Base-by-base conservation (phyloP, 2,888 invertebrate species). In the Lepetodrilus schrolli region DNA sequence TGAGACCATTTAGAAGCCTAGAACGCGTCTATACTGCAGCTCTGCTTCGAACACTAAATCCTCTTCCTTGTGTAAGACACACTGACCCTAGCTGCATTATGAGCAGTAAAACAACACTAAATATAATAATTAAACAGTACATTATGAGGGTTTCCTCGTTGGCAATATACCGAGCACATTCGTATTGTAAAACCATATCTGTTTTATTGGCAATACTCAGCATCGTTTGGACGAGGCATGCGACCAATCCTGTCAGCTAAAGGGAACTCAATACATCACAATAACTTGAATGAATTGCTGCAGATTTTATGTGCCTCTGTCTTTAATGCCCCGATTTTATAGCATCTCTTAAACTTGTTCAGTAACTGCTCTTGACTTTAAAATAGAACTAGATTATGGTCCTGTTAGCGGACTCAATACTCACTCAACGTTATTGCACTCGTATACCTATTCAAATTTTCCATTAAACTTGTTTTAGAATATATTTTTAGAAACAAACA, bases 21-120 rank as follows among this genome's bases (percentile, higher is more conserved):
- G 30, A 30, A 58, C 26, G 58, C 58, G 58, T 58, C 58, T 58
- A 58, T 58, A 58, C 58, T 30, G 30, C 7, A 58, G 58, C 17
- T 7, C n/a, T 30, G 58, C 58, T 58, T 58, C 58, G 58, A 58
- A 58, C 58, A 58, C 58, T 58, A 58, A 58, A 58, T 58, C 58
- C 34, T 30, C 58, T 58, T 30, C 58, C 58, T 30, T 30, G 4
- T 58, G 58, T 58, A 58, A 58, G 34, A 17, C 58, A 58, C 34
- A 30, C 58, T 23, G 26, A 58, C 26, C 30, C 30, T 58, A 17
- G n/a, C 4, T 58, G n/a, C 26, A 30, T 58, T 58, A 58, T 58
- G 58, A 58, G 58, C 13, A 2, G 26, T 58, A 58, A 58, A 58
- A 58, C 58, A 58, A 1, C 34, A 58, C 58, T 58, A 58, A 58